Base-by-base conservation (phyloP, 1,140 invertebrate genomes). In the Brachionus rotundiformis region DNA sequence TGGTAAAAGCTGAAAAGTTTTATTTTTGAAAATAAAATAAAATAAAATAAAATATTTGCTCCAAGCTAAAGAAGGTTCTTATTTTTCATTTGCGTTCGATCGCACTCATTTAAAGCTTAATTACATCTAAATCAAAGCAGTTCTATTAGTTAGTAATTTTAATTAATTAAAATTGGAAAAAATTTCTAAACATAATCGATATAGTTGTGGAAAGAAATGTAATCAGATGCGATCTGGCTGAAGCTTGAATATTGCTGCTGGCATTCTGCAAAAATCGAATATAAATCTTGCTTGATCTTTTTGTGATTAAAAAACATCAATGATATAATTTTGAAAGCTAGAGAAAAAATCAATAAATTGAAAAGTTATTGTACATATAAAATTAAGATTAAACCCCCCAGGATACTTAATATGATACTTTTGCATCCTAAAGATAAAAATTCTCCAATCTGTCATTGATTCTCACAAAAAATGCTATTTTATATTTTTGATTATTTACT, bases 301-400 rank as follows among this genome's bases (percentile, higher is more conserved):
- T 63, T 63, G 61, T 63, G 61, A 63, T 63, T 63, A 63, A 27
- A 33, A 31, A 63, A n/a, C 11, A 63, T 63, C 16, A 19, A 54
- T 54, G 47, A 54, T 23, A 33, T 19, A 68, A 29, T 68, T 68
- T 23, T 68, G 16, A 68, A 68, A 68, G n/a, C 65, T 68, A 27
- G 65, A 68, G 29, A 68, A 68, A 68, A 68, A 68, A 36, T 54
- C 47, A 16, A 54, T 54, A 68, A 68, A 49, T 75, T 75, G 4
- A 4, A 16, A 63, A 63, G 25, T 63, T 63, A 63, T 63, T 63
- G 61, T 29, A 33, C 25, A 63, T 13, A 63, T 29, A 63, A 31
- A 31, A 63, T 63, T 71, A 5, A 13, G 13, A 19, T n/a, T 19
- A 13, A 39, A 39, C 29, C 33, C 65, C 65, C 65, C 65, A 71